These are phyloP conservation scores for Pedetes capensis DNA, from an alignment of 2,113 vertebrate genomes.

Conservation along the genomic window DNA sequence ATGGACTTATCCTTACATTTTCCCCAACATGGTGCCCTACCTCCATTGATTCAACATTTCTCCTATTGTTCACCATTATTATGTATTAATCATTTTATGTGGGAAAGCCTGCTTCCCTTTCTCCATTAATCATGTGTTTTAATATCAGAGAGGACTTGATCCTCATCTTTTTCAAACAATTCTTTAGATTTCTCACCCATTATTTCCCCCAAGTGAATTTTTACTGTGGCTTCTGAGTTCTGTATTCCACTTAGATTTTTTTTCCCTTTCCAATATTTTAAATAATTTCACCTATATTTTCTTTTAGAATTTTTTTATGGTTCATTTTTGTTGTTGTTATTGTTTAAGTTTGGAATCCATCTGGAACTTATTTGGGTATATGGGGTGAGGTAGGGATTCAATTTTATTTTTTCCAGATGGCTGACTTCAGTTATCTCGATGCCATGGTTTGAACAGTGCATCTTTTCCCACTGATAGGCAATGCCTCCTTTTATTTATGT, in stretches of 20 bases:
- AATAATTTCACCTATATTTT: slow-evolving; percentile 56
- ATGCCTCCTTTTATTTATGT: not conserved
- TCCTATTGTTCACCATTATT: fast-evolving
- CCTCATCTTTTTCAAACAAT: not conserved
- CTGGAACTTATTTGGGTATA: slow-evolving; percentile 46
- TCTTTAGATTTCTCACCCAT: not conserved
- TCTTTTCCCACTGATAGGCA: not conserved
- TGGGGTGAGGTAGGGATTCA: slow-evolving; percentile 67
- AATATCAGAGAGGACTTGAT: not conserved
- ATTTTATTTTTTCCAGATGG: slow-evolving; percentile 32
- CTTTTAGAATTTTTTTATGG: slow-evolving; percentile 43
- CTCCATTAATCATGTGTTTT: not conserved
- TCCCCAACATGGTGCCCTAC: not conserved
- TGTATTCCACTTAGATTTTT: not conserved
- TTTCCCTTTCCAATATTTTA: slow-evolving; percentile 15
- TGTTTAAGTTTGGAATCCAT: slow-evolving; percentile 41
- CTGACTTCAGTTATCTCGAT: not conserved
- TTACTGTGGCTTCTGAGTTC: not conserved
- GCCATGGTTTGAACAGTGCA: not conserved
- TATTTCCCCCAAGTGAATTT: not conserved
- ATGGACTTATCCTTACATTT: not conserved
- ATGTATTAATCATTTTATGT: not conserved
- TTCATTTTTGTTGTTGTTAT: not conserved
- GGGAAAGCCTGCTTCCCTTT: not conserved
- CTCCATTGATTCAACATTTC: not conserved